Percentiles rank a stretch among this genome's conserved stretches.
Conservation (phyloP, 1,140 invertebrate species). For the Eupeodes corollae region DNA sequence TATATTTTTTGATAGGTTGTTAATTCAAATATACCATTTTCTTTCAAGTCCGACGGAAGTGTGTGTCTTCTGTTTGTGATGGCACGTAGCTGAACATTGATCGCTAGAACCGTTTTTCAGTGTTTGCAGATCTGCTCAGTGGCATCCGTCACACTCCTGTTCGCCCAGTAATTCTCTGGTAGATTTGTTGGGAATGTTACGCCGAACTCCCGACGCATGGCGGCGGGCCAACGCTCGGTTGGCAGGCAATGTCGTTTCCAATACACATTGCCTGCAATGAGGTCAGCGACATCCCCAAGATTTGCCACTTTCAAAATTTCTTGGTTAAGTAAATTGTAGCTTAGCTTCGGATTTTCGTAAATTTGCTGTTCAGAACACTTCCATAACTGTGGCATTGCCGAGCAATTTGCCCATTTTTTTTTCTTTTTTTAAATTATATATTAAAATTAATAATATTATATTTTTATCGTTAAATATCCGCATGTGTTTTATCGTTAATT, state of each 20-base stretch:
- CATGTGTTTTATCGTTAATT: too few relatives aligned
- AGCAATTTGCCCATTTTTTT: constrained; percentile 39
- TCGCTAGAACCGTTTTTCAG: constrained; percentile 28
- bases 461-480: too few relatives aligned
- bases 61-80: constrained; percentile 35
- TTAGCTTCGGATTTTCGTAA: constrained; percentile 39
- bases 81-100: constrained; percentile 34
- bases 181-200: constrained; percentile 25
- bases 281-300: constrained; percentile 33
- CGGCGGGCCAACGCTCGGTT: constrained; percentile 36
- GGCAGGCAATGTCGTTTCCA: constrained; percentile 14
- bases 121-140: constrained; percentile 38
- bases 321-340: constrained; percentile 39
- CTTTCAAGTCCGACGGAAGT: constrained; percentile 30
- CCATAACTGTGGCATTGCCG: constrained; percentile 36
- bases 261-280: constrained; percentile 12
- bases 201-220: constrained; percentile 25
- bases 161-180: constrained; percentile 30
- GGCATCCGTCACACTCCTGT: constrained; percentile 36
- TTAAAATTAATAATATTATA: too few relatives aligned
- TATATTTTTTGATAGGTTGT: too few relatives aligned
- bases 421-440: too few relatives aligned
- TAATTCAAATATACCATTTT: too few relatives aligned
- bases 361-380: constrained; percentile 39
- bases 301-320: constrained; percentile 38